Evolutionary conservation across 2,113 vertebrate species (phyloP).

Genomic region (Hystrix brachyura): DNA sequence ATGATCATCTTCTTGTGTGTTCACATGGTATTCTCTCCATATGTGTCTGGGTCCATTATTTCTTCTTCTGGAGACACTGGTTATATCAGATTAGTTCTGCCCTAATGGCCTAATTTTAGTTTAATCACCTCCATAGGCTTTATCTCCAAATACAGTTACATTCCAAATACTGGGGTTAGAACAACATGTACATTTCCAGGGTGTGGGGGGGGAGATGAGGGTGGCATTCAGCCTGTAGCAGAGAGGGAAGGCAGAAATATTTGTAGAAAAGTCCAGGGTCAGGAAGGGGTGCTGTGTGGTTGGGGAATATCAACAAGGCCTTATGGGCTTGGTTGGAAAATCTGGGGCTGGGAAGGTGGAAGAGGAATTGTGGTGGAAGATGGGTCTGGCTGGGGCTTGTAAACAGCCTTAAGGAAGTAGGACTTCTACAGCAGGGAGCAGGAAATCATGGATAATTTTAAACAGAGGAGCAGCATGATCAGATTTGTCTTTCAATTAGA

Average conservation of each 20-base stretch:
- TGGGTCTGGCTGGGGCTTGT: background rate
- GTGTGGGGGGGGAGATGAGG: accelerated
- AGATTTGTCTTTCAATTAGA: constrained; percentile 14
- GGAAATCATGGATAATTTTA: background rate
- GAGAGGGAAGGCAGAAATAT: background rate
- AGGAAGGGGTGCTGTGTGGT: background rate
- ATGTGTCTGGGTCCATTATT: background rate
- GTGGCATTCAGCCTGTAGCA: background rate
- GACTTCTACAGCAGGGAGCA: background rate
- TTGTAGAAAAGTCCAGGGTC: background rate
- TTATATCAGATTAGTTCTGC: background rate
- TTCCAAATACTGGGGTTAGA: background rate
- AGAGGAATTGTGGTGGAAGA: background rate
- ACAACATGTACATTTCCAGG: background rate
- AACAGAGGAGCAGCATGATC: background rate
- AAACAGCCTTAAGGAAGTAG: background rate
- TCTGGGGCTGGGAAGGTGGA: background rate
- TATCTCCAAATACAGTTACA: background rate
- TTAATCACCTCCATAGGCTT: background rate
- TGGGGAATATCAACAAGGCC: background rate
- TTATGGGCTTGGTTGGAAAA: background rate
- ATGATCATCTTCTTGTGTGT: background rate
- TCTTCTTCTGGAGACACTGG: background rate
- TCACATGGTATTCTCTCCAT: background rate
- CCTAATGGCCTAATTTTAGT: background rate